Evolutionary conservation across 37 sponge, comb jelly and placozoan species (phyloP).

Genomic region (Aplysina aerophoba): DNA sequence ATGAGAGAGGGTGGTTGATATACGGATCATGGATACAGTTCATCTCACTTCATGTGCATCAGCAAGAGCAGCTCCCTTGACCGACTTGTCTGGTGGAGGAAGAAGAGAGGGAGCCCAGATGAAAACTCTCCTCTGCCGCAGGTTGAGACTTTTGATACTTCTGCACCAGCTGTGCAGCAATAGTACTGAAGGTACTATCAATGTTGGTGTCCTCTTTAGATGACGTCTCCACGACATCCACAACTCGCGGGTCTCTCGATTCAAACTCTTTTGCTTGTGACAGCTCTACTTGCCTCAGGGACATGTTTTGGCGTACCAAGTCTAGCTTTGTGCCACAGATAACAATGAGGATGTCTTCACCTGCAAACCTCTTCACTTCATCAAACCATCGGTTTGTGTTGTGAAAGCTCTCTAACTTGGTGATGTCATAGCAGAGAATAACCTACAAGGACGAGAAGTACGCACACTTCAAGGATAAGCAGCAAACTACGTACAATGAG

Average conservation of each 20-base stretch:
- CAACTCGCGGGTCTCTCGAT: conserved; percentile 34
- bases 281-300: conserved; percentile 36
- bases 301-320: conserved; percentile 8
- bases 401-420: conserved; percentile 71
- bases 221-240: conserved; percentile 59
- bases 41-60: no score
- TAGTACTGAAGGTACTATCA: conserved; percentile 32
- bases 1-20: no score
- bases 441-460: no score
- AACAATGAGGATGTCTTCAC: conserved; percentile 44
- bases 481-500: no score
- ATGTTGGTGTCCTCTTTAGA: conserved; percentile 75
- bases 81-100: no score
- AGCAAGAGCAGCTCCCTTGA: no score
- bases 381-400: conserved; percentile 79
- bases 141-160: conserved; percentile 6
- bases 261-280: conserved; percentile 38
- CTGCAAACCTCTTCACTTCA: conserved; percentile 82
- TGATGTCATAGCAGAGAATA: conserved; percentile 79
- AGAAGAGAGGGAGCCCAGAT: neutral
- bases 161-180: conserved; percentile 37
- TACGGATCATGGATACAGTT: no score
- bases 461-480: no score
- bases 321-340: conserved; percentile 68
- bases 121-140: conserved; percentile 3